Percentiles rank a stretch among this genome's conserved stretches.
Evolutionary conservation across 2,888 invertebrate genomes (phyloP).

Genomic region (Notocelia uddmanniana): DNA sequence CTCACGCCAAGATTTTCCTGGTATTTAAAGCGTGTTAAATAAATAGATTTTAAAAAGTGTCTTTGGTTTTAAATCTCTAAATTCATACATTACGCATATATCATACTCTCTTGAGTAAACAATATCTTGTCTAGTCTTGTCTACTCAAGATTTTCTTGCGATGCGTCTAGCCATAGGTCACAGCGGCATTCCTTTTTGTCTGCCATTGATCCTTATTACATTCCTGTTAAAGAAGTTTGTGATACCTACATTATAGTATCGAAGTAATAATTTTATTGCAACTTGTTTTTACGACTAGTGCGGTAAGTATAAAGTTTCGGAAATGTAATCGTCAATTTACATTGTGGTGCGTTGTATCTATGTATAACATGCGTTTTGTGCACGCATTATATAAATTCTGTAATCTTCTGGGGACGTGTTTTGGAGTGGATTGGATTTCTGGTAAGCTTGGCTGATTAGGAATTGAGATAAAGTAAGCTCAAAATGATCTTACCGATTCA

Average conservation of each 20-base stretch:
- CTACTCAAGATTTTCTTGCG: constrained; percentile 11
- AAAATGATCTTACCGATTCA: constrained; percentile 74
- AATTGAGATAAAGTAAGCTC: constrained; percentile 83
- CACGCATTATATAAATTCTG: constrained; percentile 67
- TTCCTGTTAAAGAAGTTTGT: constrained; percentile 35
- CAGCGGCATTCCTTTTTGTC: constrained; percentile 8
- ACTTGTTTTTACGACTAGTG: constrained; percentile 34
- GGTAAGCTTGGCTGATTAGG: constrained; percentile 80
- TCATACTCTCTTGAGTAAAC: not conserved
- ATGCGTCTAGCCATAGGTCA: not conserved
- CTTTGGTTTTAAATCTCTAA: not conserved
- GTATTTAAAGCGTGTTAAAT: constrained; percentile 4
- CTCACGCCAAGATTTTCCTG: not conserved
- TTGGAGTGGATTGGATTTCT: constrained; percentile 60
- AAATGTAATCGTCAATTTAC: constrained; percentile 49
- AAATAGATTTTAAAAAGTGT: not conserved
- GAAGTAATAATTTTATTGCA: constrained; percentile 25
- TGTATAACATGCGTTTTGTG: constrained; percentile 51
- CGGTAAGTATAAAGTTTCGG: constrained; percentile 40
- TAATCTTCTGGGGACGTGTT: constrained; percentile 56
- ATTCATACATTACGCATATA: not conserved
- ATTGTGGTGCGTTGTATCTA: constrained; percentile 51
- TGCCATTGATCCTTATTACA: constrained; percentile 14
- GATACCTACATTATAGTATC: constrained; percentile 34
- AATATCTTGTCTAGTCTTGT: not conserved